Percentiles rank a stretch among this genome's conserved stretches.
These are phyloP conservation scores for Engraulis encrasicolus DNA, from an alignment of 2,113 vertebrate genomes.

Conservation along the genomic window DNA sequence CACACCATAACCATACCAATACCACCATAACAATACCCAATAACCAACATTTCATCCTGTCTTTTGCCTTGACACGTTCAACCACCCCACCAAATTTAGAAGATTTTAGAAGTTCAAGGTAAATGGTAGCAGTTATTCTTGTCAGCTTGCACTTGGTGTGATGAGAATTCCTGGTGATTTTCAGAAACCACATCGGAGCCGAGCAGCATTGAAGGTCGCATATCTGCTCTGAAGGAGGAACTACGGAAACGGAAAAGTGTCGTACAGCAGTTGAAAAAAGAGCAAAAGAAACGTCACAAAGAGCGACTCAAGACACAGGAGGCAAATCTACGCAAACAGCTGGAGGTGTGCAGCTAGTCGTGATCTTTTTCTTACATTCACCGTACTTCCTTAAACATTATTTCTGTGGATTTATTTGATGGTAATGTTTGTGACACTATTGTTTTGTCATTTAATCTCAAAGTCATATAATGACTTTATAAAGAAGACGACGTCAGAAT, in stretches of 20 bases:
- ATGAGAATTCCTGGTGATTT: conserved; percentile 35
- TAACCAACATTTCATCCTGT: too few relatives aligned
- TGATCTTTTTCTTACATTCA: not conserved
- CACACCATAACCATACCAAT: too few relatives aligned
- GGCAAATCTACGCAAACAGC: conserved; percentile 89
- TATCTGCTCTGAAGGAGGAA: conserved; percentile 90
- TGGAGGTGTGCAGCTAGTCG: conserved; percentile 78
- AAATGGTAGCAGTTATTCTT: not conserved
- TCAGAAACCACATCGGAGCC: conserved; percentile 93
- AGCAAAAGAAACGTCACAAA: conserved; percentile 92
- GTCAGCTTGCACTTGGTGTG: conserved; percentile 24
- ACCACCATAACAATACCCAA: too few relatives aligned
- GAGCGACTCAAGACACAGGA: conserved; percentile 94
- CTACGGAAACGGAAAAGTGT: conserved; percentile 88
- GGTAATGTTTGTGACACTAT: not conserved
- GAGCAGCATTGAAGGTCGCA: conserved; percentile 92
- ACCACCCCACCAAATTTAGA: too few relatives aligned
- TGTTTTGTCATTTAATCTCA: conserved; percentile 5
- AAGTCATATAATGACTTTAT: conserved; percentile 95
- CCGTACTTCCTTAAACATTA: not conserved
- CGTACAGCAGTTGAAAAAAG: conserved; percentile 91
- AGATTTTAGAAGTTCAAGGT: too few relatives aligned
- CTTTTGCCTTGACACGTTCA: too few relatives aligned
- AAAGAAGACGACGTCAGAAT: conserved; percentile 92
- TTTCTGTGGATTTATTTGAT: not conserved